phyloP scores from a whole-genome alignment of 1,140 invertebrate species.

The Acromyrmex charruanus region DNA sequence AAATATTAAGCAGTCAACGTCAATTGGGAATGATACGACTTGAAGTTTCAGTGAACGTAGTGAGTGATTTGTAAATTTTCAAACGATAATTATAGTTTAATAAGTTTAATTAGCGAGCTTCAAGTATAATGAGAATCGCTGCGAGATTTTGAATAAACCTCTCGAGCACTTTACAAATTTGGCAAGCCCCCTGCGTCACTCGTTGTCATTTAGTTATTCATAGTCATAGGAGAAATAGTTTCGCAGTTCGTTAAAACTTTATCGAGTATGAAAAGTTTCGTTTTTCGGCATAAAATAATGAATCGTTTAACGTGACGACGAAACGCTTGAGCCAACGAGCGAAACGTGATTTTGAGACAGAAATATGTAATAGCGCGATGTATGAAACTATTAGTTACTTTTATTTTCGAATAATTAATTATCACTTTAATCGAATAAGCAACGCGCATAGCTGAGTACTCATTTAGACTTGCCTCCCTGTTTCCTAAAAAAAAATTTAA shows the following conservation, averaged over 20 bases:
- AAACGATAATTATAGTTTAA: not conserved
- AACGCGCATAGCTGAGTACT: not conserved
- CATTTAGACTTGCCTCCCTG: not conserved
- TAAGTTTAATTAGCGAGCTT: conserved; percentile 15
- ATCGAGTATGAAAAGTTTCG: conserved; percentile 36
- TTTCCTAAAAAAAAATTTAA: not conserved
- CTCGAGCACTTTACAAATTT: conserved; percentile 16
- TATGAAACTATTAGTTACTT: not conserved
- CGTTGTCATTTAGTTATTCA: conserved; percentile 45
- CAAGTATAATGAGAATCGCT: not conserved
- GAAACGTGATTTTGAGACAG: not conserved
- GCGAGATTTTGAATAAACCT: conserved; percentile 1
- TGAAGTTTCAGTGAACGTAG: not conserved
- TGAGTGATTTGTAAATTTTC: conserved; percentile 16
- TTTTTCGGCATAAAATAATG: conserved; percentile 53
- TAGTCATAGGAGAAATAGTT: conserved; percentile 44
- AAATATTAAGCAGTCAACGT: conserved; percentile 23
- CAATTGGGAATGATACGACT: not conserved
- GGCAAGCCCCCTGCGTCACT: not conserved
- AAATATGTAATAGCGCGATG: not conserved
- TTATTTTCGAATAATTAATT: not conserved
- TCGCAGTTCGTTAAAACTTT: conserved; percentile 61
- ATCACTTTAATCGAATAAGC: not conserved
- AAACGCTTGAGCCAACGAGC: not conserved
- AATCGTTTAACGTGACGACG: conserved; percentile 14